A percentile compares a stretch with the other conserved stretches of the same genome.
Conservation (phyloP, 2,797 vertebrate genomes). For the Acanthiza pusilla region DNA sequence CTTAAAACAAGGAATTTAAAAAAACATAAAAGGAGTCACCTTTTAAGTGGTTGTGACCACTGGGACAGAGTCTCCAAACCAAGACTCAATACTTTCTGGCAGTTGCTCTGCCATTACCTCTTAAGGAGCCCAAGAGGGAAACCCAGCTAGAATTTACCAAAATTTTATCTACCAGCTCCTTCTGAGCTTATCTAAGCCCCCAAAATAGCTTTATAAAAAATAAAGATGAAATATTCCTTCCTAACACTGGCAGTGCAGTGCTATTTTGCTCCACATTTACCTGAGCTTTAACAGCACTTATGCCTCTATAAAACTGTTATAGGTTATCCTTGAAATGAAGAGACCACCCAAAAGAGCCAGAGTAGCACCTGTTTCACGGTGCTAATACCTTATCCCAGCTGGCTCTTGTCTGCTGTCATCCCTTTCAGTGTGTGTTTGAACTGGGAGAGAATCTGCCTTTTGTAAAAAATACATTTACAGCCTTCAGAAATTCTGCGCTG, state of each 20-base stretch:
- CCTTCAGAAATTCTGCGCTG: not conserved
- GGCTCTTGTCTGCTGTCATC: not conserved
- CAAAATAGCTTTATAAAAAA: not conserved
- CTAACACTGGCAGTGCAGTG: not conserved
- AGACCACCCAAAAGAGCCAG: not conserved
- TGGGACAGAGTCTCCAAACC: not conserved
- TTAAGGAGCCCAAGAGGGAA: not conserved
- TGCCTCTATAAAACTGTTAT: not conserved
- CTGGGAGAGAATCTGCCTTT: not conserved
- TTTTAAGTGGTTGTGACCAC: not conserved
- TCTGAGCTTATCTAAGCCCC: not conserved
- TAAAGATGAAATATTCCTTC: not conserved
- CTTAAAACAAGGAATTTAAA: not conserved
- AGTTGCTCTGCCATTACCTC: not conserved
- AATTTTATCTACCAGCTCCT: not conserved
- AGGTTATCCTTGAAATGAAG: not conserved
- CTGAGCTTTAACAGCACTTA: not conserved
- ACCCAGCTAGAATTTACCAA: not conserved
- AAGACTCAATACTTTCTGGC: not conserved
- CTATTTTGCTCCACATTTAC: not conserved
- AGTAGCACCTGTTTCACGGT: not conserved
- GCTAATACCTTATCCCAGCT: not conserved
- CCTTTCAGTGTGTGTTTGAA: not conserved
- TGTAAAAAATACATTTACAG: not conserved
- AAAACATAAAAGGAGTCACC: not conserved